Base-by-base conservation (phyloP, 2,888 invertebrate species). In the Epinotia demarniana region DNA sequence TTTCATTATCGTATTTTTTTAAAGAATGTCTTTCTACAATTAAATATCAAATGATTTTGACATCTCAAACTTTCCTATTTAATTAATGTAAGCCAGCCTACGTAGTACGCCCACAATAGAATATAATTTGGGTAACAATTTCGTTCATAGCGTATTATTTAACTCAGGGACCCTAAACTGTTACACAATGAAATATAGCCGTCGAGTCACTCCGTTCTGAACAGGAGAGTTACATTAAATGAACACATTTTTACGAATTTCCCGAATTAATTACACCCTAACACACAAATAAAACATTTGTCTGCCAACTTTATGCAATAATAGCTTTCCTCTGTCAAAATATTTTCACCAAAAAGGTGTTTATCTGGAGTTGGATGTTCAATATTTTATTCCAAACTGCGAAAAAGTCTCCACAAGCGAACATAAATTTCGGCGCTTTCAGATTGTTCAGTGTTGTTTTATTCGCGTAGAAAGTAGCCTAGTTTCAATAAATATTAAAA, bases 111-210 rank as follows among this genome's bases (percentile, higher is more conserved):
- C 61, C 6, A 62, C 5, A 3, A 8, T 18, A 12, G 39, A 61
- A 58, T 23, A 23, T 0, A 39, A 62, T 39, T 23, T 5, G 19
- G 58, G 43, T 16, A 43, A 19, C 9, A 55, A 55, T 13, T 13
- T 39, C 39, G 12, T 18, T 12, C 16, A 16, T 11, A 39, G 18
- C 19, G 12, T 39, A 19, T 6, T 19, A 13, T 12, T 23, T 23
- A 16, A 43, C 12, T 8, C 27, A 16, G 58, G 60, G 13, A 63
- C 70, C 64, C 53, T 33, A 16, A 61, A 62, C 13, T 27, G 18
- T 23, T 61, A 19, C 58, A 79, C 83, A 81, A 82, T 84, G 78
- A 84, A 83, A 80, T 81, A 83, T 82, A 78, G 68, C 68, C 71
- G 9, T 11, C 55, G 12, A 61, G 70, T 61, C 43, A 72, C 75